These are phyloP conservation scores for Spheniscus mendiculus DNA, from an alignment of 2,113 vertebrate genomes.

Conservation along the genomic window DNA sequence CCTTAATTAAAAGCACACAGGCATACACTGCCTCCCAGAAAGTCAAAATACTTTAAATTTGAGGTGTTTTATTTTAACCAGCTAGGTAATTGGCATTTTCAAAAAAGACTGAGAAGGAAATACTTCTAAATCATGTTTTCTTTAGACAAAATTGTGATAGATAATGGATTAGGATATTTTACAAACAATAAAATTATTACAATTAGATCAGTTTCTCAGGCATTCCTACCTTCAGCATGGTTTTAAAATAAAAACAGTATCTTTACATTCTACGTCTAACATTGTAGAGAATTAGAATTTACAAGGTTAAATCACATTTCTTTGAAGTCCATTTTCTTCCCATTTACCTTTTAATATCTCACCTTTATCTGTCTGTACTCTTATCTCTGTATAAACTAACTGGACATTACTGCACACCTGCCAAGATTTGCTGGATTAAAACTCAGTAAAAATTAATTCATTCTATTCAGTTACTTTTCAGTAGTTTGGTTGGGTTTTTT, in stretches of 20 bases:
- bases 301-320: neutral
- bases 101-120: neutral
- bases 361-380: neutral
- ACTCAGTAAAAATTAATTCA: neutral
- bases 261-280: neutral
- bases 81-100: neutral
- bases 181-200: neutral
- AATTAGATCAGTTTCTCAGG: neutral
- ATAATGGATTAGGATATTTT: neutral
- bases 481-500: neutral
- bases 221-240: neutral
- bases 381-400: neutral
- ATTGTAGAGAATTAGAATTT: neutral
- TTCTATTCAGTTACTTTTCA: neutral
- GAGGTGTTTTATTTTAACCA: neutral
- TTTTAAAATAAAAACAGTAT: neutral
- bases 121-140: neutral
- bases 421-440: neutral
- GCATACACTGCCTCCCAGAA: neutral
- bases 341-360: neutral
- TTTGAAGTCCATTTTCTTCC: neutral
- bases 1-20: conserved; percentile 59
- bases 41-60: neutral
- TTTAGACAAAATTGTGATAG: neutral
- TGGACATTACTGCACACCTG: neutral